Evolutionary conservation across 2,888 invertebrate genomes (phyloP).

Genomic region (Archaeoteleia sp.): DNA sequence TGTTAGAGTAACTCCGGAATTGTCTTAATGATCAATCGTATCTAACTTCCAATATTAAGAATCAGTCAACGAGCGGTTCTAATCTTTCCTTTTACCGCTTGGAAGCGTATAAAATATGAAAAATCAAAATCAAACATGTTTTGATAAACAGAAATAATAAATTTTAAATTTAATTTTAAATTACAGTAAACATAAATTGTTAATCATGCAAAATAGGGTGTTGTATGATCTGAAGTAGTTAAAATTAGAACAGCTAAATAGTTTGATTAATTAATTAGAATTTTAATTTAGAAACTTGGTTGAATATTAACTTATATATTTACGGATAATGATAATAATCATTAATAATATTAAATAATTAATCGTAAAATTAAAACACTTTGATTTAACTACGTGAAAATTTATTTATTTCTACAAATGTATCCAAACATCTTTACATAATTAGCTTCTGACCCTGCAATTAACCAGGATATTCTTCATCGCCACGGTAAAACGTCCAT

Average conservation of each 20-base stretch:
- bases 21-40: constrained; percentile 14
- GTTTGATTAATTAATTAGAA: no score
- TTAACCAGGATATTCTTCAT: constrained; percentile 29
- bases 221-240: no score
- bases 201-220: no score
- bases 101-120: constrained; percentile 6
- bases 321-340: no score
- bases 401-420: constrained; percentile 3
- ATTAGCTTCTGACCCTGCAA: constrained; percentile 36
- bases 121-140: constrained; percentile 3
- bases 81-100: constrained; percentile 11
- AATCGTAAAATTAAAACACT: no score
- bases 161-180: constrained; percentile 3
- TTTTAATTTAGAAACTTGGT: no score
- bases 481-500: constrained; percentile 31
- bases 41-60: constrained; percentile 9
- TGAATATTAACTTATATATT: no score
- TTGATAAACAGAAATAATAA: neutral
- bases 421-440: constrained; percentile 19
- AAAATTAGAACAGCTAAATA: no score
- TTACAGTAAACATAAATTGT: no score
- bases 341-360: no score
- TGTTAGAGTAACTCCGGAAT: no score
- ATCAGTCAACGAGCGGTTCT: constrained; percentile 4
- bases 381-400: no score